These are phyloP conservation scores for Orthosia incerta DNA, from an alignment of 2,888 invertebrate species.

Conservation along the genomic window DNA sequence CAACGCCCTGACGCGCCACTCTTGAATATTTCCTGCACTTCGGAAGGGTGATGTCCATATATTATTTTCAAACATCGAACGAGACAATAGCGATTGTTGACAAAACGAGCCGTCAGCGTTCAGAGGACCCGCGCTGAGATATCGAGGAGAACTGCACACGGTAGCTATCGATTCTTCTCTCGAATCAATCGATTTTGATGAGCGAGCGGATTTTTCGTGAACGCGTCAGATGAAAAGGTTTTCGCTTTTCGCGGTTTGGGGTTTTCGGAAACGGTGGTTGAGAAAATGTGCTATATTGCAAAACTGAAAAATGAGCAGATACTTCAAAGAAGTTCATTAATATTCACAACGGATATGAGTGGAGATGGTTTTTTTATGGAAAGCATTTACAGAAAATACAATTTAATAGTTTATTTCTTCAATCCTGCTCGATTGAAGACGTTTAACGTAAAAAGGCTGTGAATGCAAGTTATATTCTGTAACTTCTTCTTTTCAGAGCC, in stretches of 20 bases:
- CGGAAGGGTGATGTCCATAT: conserved; percentile 75
- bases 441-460: too few relatives aligned
- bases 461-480: too few relatives aligned
- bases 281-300: conserved; percentile 15
- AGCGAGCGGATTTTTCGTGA: conserved; percentile 46
- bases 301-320: background rate
- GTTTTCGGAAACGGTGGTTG: conserved; percentile 41
- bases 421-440: too few relatives aligned
- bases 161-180: conserved; percentile 79
- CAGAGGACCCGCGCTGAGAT: conserved; percentile 71
- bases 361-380: background rate
- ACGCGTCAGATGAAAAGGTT: conserved; percentile 26
- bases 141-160: conserved; percentile 74
- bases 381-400: background rate
- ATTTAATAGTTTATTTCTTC: too few relatives aligned
- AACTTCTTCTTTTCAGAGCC: too few relatives aligned
- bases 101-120: conserved; percentile 81
- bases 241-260: conserved; percentile 25
- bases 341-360: background rate
- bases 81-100: conserved; percentile 87
- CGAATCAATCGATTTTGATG: conserved; percentile 77
- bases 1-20: conserved; percentile 63
- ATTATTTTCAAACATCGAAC: conserved; percentile 83
- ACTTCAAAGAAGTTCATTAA: background rate
- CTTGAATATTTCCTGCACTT: conserved; percentile 70